Base-by-base conservation (phyloP, 2,113 vertebrate genomes). In the Brachionichthys hirsutus region DNA sequence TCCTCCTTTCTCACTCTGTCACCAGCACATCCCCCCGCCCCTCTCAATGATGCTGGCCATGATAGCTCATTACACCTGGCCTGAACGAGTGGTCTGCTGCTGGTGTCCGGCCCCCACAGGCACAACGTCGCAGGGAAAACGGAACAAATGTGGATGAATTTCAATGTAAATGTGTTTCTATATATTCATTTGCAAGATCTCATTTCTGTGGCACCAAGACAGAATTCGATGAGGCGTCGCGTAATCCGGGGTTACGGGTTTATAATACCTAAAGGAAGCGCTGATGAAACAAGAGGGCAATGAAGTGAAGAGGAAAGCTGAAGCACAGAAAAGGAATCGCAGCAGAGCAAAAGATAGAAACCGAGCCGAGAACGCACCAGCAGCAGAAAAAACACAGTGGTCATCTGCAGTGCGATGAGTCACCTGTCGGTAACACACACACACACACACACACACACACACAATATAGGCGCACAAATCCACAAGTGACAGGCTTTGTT, bases 321-420 rank as follows among this genome's bases (percentile, higher is more conserved):
- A 44, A 14, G 16, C 19, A 9, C 6, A 17, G 35, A 22, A 72
- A 44, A 51, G 40, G 47, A 81, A 64, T 63, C 43, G 57, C 14
- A 60, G 56, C 41, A 73, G 72, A 71, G 51, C 57, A 46, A 75
- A 65, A 66, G 61, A 53, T 45, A 77, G 71, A 83, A 74, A 70
- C 53, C 78, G 74, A 82, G 71, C 57, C 35, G 42, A 41, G 80
- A 79, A 85, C 22, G 40, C 65, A 79, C 69, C 74, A 70, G 82
- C 81, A 71, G 81, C 62, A 82, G 75, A 72, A 78, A 81, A n/a
- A 77, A 86, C 73, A 87, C 83, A 83, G 82, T 86, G 87, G 81
- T 88, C 84, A 87, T 85, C 87, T 89, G 89, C 89, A 89, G 87
- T 82, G 81, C 81, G 86, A 89, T 90, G 89, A 90, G 87, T 89